Evolutionary conservation across 2,888 invertebrate species (phyloP).

Genomic region (Acleris emargana): DNA sequence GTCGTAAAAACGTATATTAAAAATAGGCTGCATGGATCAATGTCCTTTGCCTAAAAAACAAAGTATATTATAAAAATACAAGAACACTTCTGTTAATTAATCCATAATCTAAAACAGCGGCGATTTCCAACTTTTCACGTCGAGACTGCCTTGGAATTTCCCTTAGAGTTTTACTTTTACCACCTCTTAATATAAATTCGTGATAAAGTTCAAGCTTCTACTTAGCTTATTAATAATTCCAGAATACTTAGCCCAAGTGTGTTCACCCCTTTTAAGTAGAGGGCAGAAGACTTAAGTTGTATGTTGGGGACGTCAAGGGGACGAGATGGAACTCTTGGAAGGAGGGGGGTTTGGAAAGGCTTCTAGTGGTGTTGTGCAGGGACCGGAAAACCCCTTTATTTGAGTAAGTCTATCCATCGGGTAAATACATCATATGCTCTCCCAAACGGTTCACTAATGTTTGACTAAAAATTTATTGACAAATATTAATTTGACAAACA

Average conservation of each 20-base stretch:
- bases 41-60: too few species aligned
- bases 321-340: conserved; percentile 36
- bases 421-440: too few species aligned
- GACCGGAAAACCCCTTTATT: too few species aligned
- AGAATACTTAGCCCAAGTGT: conserved; percentile 68
- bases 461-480: too few species aligned
- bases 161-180: conserved; percentile 13
- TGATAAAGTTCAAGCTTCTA: conserved; percentile 55
- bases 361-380: neutral
- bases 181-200: conserved; percentile 37
- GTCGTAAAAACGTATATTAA: too few species aligned
- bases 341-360: neutral
- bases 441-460: too few species aligned
- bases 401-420: too few species aligned
- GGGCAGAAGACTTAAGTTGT: conserved; percentile 73
- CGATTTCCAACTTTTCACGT: neutral
- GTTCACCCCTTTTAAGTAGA: conserved; percentile 81
- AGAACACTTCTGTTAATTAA: too few species aligned
- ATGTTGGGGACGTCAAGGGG: conserved; percentile 47
- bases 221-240: conserved; percentile 64
- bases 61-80: too few species aligned
- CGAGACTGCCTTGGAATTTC: neutral
- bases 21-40: too few species aligned
- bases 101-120: neutral
- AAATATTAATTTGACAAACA: too few species aligned